A percentile compares a stretch with the other conserved stretches of the same genome.
Evolutionary conservation across 2,113 vertebrate genomes (phyloP).

Genomic region (Pseudopipra pipra): DNA sequence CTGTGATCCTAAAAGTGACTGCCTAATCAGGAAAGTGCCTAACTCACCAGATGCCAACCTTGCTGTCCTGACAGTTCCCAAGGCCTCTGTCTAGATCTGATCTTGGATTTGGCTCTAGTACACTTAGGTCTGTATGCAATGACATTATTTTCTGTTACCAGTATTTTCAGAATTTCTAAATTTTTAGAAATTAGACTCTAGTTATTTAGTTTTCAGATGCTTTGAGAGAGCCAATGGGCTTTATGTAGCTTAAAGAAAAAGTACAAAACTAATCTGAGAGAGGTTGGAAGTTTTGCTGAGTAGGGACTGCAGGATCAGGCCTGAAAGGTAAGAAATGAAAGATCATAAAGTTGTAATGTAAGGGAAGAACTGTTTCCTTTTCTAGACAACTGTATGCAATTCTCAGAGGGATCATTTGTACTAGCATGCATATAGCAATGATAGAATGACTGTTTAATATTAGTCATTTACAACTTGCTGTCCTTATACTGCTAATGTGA

Average conservation of each 20-base stretch:
- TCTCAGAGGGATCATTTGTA: background rate
- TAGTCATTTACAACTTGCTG: background rate
- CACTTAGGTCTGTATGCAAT: background rate
- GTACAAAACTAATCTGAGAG: background rate
- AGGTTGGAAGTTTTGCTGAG: background rate
- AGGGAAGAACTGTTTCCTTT: background rate
- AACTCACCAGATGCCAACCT: background rate
- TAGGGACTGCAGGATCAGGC: conserved; percentile 65
- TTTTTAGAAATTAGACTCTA: background rate
- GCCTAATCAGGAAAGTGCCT: conserved; percentile 31
- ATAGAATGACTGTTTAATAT: background rate
- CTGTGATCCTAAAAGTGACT: background rate
- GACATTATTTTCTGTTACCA: background rate
- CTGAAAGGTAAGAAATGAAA: conserved; percentile 47
- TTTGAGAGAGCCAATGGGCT: background rate
- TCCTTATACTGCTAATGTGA: background rate
- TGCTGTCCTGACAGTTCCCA: background rate
- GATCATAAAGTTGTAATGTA: background rate
- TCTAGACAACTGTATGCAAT: background rate
- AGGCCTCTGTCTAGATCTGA: background rate
- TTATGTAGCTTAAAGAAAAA: background rate
- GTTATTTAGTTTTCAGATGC: background rate
- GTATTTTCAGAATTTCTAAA: background rate
- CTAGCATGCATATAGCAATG: background rate
- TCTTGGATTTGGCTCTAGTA: background rate